phyloP scores from a whole-genome alignment of 2,888 invertebrate genomes.

The Anthophora plumipes region DNA sequence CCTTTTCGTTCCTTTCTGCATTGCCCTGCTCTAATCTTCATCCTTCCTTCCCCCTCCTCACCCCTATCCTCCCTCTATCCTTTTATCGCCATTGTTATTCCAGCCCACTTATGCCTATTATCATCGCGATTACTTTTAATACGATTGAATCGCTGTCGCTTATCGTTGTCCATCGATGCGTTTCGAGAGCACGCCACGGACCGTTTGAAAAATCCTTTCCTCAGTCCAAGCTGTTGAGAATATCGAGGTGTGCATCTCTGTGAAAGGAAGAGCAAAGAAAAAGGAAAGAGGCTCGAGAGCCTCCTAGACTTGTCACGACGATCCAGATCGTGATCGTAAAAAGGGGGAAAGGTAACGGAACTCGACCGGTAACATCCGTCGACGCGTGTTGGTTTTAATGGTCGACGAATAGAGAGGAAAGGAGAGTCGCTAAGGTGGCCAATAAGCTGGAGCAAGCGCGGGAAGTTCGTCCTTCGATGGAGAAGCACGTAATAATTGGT shows the following conservation, averaged over 20 bases:
- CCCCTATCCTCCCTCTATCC: not conserved
- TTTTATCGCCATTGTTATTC: conserved; percentile 18
- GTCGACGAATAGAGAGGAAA: conserved; percentile 10
- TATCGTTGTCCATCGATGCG: conserved; percentile 10
- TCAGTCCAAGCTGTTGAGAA: not conserved
- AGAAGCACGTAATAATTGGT: conserved; percentile 52
- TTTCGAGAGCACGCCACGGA: conserved; percentile 11
- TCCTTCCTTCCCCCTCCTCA: not conserved
- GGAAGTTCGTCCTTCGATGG: conserved; percentile 40
- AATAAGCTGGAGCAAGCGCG: conserved; percentile 30
- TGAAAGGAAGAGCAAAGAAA: not conserved
- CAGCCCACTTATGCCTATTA: conserved; percentile 21
- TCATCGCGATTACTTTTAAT: conserved; percentile 28
- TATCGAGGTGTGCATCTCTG: not conserved
- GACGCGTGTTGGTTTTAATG: conserved; percentile 32
- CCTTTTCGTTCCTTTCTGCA: conserved; percentile 12
- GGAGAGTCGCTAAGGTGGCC: conserved; percentile 12
- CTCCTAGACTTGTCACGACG: conserved; percentile 29
- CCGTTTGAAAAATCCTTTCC: too few relatives aligned
- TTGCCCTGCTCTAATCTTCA: not conserved
- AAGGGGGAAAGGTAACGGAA: conserved; percentile 50
- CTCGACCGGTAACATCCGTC: conserved; percentile 47
- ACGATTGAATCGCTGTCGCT: conserved; percentile 30
- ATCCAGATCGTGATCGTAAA: conserved; percentile 28
- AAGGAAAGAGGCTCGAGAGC: conserved; percentile 7